Conservation (phyloP, 92 coral and sea anemone genomes). For the Muricea muricata region DNA sequence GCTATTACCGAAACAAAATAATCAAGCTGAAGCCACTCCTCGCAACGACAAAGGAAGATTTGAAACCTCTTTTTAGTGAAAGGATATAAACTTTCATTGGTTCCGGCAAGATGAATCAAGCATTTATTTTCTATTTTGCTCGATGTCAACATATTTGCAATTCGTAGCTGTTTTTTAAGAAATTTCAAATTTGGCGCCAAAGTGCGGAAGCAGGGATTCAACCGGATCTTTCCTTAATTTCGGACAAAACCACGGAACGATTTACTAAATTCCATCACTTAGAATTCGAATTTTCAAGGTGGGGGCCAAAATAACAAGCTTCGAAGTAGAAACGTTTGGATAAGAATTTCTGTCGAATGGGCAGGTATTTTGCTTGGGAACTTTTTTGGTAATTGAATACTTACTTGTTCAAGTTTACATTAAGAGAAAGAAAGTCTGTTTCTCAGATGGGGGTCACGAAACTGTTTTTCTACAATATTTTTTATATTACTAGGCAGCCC, state of each 20-base stretch:
- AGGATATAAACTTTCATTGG: neutral
- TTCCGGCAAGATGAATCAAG: constrained; percentile 4
- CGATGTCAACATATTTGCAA: neutral
- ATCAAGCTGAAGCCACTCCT: constrained; percentile 17
- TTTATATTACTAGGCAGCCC: neutral
- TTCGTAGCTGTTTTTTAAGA: too few species aligned
- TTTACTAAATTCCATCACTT: too few species aligned
- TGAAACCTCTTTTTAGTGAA: constrained; percentile 14
- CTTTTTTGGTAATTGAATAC: constrained; percentile 1
- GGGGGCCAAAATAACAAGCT: neutral
- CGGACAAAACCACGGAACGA: too few species aligned
- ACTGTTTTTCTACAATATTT: neutral
- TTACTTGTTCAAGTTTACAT: neutral
- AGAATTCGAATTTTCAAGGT: constrained; percentile 7
- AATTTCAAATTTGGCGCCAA: neutral
- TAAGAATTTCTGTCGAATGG: neutral
- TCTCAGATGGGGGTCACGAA: constrained; percentile 33
- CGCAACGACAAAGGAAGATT: constrained; percentile 9
- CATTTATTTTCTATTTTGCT: neutral
- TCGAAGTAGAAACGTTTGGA: neutral
- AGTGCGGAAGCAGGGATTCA: neutral
- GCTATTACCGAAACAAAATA: constrained; percentile 3
- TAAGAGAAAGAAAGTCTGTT: neutral
- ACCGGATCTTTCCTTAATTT: neutral
- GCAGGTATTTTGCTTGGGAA: neutral